phyloP scores from a whole-genome alignment of 1,140 invertebrate genomes.

The Diuraphis noxia region DNA sequence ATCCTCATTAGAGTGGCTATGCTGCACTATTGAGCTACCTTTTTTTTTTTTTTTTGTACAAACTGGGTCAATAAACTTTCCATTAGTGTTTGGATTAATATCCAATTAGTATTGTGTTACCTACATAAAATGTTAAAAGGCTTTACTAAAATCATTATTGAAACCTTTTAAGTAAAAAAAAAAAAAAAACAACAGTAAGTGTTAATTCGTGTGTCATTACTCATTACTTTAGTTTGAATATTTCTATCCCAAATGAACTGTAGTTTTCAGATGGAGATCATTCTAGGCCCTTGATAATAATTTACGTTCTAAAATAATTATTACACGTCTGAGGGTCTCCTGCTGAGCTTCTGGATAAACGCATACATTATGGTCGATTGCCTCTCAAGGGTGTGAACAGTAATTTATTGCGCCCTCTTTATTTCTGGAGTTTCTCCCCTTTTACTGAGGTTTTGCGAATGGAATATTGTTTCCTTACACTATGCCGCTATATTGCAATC shows the following conservation, averaged over 20 bases:
- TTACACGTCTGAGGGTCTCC: conserved; percentile 50
- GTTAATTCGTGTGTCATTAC: neutral
- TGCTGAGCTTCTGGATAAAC: conserved; percentile 51
- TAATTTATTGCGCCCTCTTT: conserved; percentile 53
- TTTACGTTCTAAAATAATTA: conserved; percentile 53
- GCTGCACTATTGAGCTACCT: neutral
- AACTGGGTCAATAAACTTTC: conserved; percentile 18
- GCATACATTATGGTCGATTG: conserved; percentile 54
- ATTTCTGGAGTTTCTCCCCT: conserved; percentile 46
- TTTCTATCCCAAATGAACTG: conserved; percentile 14
- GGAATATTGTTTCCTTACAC: conserved; percentile 47
- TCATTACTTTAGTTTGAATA: conserved; percentile 22
- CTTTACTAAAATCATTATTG: conserved; percentile 46
- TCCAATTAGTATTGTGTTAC: conserved; percentile 14
- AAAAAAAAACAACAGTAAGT: neutral
- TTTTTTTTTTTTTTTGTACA: neutral
- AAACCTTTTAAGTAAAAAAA: conserved; percentile 44
- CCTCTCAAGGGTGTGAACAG: conserved; percentile 51
- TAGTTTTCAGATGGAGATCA: neutral
- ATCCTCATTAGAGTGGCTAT: neutral
- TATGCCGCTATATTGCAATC: neutral
- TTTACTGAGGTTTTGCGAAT: conserved; percentile 34
- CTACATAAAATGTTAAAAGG: neutral
- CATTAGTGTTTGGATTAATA: conserved; percentile 18
- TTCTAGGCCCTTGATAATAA: conserved; percentile 31